A percentile compares a stretch with the other conserved stretches of the same genome.
phyloP scores from a whole-genome alignment of 2,797 vertebrate genomes.

The Delichon dasypus region DNA sequence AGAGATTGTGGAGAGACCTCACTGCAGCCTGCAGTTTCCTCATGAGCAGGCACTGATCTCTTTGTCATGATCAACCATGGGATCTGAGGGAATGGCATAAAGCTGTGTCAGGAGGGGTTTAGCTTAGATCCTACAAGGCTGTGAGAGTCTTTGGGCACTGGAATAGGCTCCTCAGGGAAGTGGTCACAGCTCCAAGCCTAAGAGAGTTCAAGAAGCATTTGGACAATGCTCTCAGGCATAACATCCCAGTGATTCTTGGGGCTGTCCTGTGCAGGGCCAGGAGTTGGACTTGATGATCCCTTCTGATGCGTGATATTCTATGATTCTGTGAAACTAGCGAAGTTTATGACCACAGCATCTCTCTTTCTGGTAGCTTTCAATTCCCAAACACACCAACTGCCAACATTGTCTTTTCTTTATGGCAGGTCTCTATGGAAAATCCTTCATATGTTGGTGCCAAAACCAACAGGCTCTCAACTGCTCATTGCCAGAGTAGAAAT shows the following conservation, averaged over 20 bases:
- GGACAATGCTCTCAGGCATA: neutral
- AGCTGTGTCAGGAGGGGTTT: neutral
- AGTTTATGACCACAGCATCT: neutral
- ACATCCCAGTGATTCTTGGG: neutral
- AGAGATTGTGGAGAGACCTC: neutral
- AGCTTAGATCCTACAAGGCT: neutral
- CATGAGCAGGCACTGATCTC: neutral
- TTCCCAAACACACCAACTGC: neutral
- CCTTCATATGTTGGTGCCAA: neutral
- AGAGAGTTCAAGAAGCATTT: neutral
- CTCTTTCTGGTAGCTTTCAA: neutral
- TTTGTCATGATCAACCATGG: rapidly evolving
- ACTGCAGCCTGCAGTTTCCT: neutral
- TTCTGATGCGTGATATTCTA: neutral
- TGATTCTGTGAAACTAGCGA: neutral
- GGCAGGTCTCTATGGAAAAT: neutral
- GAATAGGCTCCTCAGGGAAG: neutral
- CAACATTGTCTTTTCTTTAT: neutral
- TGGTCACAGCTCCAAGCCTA: neutral
- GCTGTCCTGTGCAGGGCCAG: neutral
- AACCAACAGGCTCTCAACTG: neutral
- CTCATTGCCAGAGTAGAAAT: neutral
- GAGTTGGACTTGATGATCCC: rapidly evolving
- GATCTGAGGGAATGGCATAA: neutral
- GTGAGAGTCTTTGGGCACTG: neutral